Conservation (phyloP, 2,888 invertebrate genomes). For the Neuroscelio doddi region DNA sequence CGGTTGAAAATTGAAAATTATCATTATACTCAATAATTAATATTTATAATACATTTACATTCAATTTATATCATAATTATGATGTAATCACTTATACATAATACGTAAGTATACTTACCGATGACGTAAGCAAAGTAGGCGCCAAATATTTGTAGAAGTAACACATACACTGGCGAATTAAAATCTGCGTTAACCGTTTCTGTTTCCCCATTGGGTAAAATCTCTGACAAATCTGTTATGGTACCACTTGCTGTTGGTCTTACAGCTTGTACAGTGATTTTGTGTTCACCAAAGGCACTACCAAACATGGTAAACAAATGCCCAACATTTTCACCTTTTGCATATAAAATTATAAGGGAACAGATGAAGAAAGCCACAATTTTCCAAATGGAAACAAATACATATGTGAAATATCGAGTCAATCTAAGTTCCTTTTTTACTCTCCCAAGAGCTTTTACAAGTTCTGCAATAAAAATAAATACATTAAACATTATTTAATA, state of each 20-base stretch:
- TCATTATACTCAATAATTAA: too few relatives aligned
- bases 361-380: conserved; percentile 85
- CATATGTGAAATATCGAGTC: conserved; percentile 91
- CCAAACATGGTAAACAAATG: conserved; percentile 85
- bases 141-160: conserved; percentile 86
- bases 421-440: conserved; percentile 85
- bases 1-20: too few relatives aligned
- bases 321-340: conserved; percentile 83
- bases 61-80: too few relatives aligned
- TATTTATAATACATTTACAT: too few relatives aligned
- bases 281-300: conserved; percentile 84
- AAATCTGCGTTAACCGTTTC: conserved; percentile 81
- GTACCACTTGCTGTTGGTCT: conserved; percentile 67
- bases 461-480: too few relatives aligned
- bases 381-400: conserved; percentile 94
- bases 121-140: conserved; percentile 93
- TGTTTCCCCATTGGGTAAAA: conserved; percentile 84
- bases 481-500: conserved; percentile 1
- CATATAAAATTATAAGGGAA: conserved; percentile 81
- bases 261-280: conserved; percentile 84
- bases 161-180: conserved; percentile 83
- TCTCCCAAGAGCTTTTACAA: conserved; percentile 83
- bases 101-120: too few relatives aligned
- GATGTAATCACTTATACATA: too few relatives aligned
- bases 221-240: conserved; percentile 83